Base-by-base conservation (phyloP, 37 sponge, comb jelly and placozoan species). In the Beroe ovata region DNA sequence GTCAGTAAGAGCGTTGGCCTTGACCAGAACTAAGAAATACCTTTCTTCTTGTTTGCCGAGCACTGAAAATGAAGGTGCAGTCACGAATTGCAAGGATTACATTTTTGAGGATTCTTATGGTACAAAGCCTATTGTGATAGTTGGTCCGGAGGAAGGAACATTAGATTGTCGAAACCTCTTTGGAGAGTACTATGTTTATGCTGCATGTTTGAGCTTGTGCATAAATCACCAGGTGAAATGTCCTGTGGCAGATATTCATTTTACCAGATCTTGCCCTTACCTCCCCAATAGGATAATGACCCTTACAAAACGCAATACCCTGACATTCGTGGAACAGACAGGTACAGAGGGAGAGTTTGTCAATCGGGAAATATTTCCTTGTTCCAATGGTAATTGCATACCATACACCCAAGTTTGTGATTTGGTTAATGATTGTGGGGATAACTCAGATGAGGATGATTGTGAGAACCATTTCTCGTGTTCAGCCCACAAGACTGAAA, bases 171-270 rank as follows among this genome's bases (percentile, higher is more conserved):
- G 4, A n/a, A n/a, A 77, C 6, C 26, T 11, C 8, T 77, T 40
- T 23, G 84, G 84, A 25, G 84, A 77, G 54, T 21, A 38, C 38
- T 77, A 77, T 25, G 84, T 77, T 25, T 77, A 77, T 77, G 54
- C 84, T 32, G 84, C 84, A 18, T 77, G 84, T 40, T 35, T 77
- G 19, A 54, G 84, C 0, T 40, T 77, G 41, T 77, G 84, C 41
- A 4, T 14, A n/a, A 35, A 40, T 23, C 2, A 77, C 2, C 54
- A 40, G 4, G 47, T 42, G 28, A 40, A 1, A 42, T 77, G 84
- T 25, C 84, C 84, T 8, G 54, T 77, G 16, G 25, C 47, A 6
- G 47, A 77, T 1, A 77, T 77, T 18, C 36, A 77, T 35, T 22
- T 20, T 2, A 77, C 54, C 28, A 29, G 18, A 34, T 62, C 63